phyloP scores from a whole-genome alignment of 1,140 invertebrate genomes.

The Drosophila nebulosa region DNA sequence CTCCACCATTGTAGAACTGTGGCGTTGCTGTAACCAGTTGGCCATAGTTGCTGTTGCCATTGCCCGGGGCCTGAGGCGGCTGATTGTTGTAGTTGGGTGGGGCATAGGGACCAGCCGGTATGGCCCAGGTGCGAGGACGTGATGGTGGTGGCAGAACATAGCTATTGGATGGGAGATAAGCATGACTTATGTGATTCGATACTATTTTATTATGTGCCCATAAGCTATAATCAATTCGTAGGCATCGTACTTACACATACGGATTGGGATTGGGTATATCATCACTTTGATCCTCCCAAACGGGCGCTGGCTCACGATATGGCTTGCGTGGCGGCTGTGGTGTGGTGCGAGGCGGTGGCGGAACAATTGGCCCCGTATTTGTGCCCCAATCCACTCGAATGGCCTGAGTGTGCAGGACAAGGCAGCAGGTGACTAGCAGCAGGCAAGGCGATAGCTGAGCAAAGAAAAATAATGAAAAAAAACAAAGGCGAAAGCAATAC shows the following conservation, averaged over 20 bases:
- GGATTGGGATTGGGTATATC: constrained; percentile 84
- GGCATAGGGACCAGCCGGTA: constrained; percentile 56
- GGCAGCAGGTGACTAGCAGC: constrained; percentile 72
- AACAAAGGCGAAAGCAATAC: neutral
- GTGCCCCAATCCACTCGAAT: constrained; percentile 82
- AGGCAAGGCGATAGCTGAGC: constrained; percentile 56
- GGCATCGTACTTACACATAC: constrained; percentile 83
- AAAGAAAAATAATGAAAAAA: constrained; percentile 14
- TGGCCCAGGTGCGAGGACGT: constrained; percentile 67
- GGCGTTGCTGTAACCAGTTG: constrained; percentile 22
- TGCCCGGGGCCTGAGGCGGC: constrained; percentile 48
- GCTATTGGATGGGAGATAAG: constrained; percentile 22
- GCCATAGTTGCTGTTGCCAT: too few species aligned
- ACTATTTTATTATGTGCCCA: too few species aligned
- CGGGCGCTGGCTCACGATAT: constrained; percentile 82
- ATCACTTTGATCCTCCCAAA: constrained; percentile 83
- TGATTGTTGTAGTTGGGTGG: constrained; percentile 62
- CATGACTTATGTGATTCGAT: neutral
- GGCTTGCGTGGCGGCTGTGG: constrained; percentile 81
- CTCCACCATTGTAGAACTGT: constrained; percentile 15
- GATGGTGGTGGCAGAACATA: constrained; percentile 79
- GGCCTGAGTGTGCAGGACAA: constrained; percentile 49
- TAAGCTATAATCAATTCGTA: neutral
- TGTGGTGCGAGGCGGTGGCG: constrained; percentile 81
- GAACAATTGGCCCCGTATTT: constrained; percentile 83